Conservation (phyloP, 2,113 vertebrate species). For the Onychorhynchus coronatus region DNA sequence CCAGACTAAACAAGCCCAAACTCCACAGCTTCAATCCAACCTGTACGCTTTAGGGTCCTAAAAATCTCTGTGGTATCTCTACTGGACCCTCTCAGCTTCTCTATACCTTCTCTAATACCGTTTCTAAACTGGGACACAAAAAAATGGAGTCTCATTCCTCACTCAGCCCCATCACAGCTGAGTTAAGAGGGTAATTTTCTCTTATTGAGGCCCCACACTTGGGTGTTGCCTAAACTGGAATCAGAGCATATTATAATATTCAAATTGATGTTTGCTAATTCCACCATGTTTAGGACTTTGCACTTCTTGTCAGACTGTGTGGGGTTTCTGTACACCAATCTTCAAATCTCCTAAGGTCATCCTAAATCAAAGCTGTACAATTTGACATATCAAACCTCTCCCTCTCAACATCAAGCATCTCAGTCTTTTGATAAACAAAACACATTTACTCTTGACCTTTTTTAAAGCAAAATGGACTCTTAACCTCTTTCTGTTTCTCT, state of each 20-base stretch:
- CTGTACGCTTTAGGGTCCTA: neutral
- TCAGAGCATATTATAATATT: neutral
- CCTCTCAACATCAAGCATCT: neutral
- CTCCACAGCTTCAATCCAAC: neutral
- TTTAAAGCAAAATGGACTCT: neutral
- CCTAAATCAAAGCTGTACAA: neutral
- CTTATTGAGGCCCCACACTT: neutral
- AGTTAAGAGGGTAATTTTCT: neutral
- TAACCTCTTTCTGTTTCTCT: neutral
- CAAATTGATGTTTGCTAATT: neutral
- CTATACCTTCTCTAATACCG: neutral
- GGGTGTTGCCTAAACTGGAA: neutral
- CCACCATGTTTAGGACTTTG: neutral
- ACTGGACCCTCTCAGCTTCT: neutral
- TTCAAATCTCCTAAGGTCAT: neutral
- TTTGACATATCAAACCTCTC: neutral
- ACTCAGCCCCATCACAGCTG: neutral
- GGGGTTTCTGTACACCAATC: neutral
- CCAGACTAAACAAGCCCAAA: neutral
- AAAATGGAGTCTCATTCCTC: neutral
- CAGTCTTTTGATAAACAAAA: neutral
- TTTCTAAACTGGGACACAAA: neutral
- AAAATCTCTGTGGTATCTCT: neutral
- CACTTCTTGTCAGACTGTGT: neutral
- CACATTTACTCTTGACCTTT: accelerated